These are phyloP conservation scores for Agapornis roseicollis DNA, from an alignment of 2,113 vertebrate species.

Conservation along the genomic window DNA sequence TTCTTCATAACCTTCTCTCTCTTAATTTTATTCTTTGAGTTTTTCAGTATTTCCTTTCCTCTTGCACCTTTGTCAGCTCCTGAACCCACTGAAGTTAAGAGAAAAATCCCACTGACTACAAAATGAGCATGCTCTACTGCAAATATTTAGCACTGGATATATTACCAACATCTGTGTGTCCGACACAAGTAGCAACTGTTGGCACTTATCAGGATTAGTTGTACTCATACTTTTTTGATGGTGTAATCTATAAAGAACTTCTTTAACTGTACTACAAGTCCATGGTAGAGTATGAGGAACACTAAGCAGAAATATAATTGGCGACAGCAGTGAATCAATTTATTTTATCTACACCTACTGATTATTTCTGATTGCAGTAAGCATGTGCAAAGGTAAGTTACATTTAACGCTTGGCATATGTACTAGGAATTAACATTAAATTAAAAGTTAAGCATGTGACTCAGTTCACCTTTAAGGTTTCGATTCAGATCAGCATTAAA, in stretches of 20 bases:
- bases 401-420: background rate
- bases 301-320: background rate
- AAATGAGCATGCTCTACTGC: background rate
- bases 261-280: background rate
- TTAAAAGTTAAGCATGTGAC: background rate
- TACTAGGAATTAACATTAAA: background rate
- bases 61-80: background rate
- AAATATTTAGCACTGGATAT: background rate
- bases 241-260: background rate
- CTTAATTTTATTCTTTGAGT: background rate
- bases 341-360: background rate
- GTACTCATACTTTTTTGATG: background rate
- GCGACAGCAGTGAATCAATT: background rate
- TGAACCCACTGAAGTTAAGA: background rate
- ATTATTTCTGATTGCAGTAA: background rate
- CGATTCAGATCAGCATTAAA: background rate
- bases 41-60: background rate
- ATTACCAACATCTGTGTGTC: background rate
- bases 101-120: background rate
- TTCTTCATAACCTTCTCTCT: background rate
- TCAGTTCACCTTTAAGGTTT: background rate
- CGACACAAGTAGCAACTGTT: background rate
- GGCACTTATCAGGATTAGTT: background rate
- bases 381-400: background rate
- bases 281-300: background rate